Base-by-base conservation (phyloP, 2,888 invertebrate genomes). In the Liodrosophila aerea region DNA sequence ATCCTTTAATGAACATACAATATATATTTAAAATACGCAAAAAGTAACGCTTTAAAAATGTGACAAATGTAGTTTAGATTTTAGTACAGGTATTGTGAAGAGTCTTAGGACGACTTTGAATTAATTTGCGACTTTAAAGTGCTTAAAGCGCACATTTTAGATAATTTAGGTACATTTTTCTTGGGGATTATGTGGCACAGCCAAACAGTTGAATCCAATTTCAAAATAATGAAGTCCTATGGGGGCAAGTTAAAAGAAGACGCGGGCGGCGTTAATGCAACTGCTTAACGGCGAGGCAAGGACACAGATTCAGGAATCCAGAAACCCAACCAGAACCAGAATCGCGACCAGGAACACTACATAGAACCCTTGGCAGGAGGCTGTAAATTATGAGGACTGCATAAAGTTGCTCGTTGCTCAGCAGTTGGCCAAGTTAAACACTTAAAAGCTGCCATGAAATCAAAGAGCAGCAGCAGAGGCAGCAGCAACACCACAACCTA, bases 381-480 rank as follows among this genome's bases (percentile, higher is more conserved):
- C 54, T 50, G 65, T 84, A 68, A 81, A 81, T 84, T 84, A 68
- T 71, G 68, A 64, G 22, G 69, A 58, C 71, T 68, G 77, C 71
- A 68, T 56, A 63, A 71, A 73, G 61, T 60, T 63, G 54, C 18
- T 31, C 46, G 15, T 45, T 41, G 13, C 34, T 33, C 18, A 46
- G 16, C 50, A 54, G 50, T 39, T 63, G 49, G 43, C 44, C 51
- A 81, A 73, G 71, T 68, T 84, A 64, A 76, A 62, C 81, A 84
- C 81, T 84, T 84, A 68, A 81, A 67, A 71, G 64, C 71, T 76
- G 73, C 73, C 73, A 71, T 59, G 58, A 76, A 84, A 83, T 80
- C 84, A 83, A 70, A 80, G 60, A 70, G 70, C 59, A 66, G 41
- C 65, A 54, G 22, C 4, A 31, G n/a, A n/a, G 39, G 36, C 45